Evolutionary conservation across 2,888 invertebrate species (phyloP), one percentile per base, ranked within the genome.

Genomic region (Nesidiocoris tenuis): DNA sequence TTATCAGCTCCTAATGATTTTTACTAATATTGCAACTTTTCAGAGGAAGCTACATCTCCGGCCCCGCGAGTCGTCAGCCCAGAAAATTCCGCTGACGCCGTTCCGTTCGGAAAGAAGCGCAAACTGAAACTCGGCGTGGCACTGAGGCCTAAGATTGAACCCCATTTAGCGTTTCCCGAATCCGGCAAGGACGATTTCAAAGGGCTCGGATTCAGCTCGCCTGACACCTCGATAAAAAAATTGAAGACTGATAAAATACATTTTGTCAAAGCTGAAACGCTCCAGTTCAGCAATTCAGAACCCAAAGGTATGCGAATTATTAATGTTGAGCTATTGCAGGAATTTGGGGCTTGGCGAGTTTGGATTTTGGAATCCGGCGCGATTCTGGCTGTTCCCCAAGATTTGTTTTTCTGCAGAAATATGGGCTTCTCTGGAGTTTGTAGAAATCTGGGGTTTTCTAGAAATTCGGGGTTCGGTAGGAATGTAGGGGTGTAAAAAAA

Each of bases 201-300:
- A 65, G 74, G 74, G 7, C 65, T 74, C 17, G 74, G 74, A 1
- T 74, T 74, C 59, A 57, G 23, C 16, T 57, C 74, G 59, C 83
- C 84, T 76, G 64, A 72, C 1, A 59, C 77, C 75, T 78, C 83
- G 0, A 83, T 82, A 1, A 79, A 77, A 79, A 81, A 75, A 74
- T 55, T 23, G 78, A 84, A 84, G 79, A 84, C 83, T 78, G 85
- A 83, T 9, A 84, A 85, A 0, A 81, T 87, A 76, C 82, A 83
- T 78, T 87, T 87, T 78, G 85, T 87, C 0, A 87, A 87, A 80
- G 87, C 87, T 0, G 87, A 87, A 81, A 84, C 84, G 0, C 80
- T 87, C 57, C 71, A 76, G 25, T 66, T 77, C 9, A 71, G 67
- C n/a, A 70, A 76, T 23, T 55, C 74, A 23, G 78, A 77, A 12